These are phyloP conservation scores for Gallirallus australis DNA, from an alignment of 2,797 vertebrate genomes.

Conservation along the genomic window DNA sequence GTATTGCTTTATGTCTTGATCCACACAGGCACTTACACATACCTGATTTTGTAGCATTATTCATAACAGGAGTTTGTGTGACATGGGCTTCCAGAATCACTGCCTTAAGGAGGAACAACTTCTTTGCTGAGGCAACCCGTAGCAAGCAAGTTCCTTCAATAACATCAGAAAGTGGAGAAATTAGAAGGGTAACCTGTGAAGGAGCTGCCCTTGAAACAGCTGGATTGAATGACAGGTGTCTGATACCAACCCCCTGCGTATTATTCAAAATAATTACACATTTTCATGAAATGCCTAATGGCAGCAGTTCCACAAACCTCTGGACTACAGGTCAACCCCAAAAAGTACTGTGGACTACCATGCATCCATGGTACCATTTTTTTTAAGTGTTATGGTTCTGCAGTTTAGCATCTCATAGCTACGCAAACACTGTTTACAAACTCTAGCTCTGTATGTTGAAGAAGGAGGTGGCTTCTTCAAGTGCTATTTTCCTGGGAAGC, in stretches of 20 bases:
- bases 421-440: background rate
- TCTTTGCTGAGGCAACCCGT: background rate
- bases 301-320: background rate
- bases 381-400: background rate
- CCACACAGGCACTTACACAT: background rate
- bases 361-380: background rate
- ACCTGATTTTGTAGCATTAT: background rate
- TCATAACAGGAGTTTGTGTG: background rate
- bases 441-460: background rate
- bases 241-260: background rate
- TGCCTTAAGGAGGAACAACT: background rate
- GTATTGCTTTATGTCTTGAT: background rate
- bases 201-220: background rate
- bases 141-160: background rate
- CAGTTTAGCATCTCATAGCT: background rate
- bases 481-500: background rate
- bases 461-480: background rate
- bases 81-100: background rate
- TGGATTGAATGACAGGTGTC: background rate
- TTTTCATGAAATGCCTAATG: background rate
- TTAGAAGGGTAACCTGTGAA: background rate
- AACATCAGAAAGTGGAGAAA: background rate
- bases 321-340: background rate
- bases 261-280: background rate
- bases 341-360: background rate